Evolutionary conservation across 2,113 vertebrate genomes (phyloP).

Genomic region (Uropsilus gracilis): DNA sequence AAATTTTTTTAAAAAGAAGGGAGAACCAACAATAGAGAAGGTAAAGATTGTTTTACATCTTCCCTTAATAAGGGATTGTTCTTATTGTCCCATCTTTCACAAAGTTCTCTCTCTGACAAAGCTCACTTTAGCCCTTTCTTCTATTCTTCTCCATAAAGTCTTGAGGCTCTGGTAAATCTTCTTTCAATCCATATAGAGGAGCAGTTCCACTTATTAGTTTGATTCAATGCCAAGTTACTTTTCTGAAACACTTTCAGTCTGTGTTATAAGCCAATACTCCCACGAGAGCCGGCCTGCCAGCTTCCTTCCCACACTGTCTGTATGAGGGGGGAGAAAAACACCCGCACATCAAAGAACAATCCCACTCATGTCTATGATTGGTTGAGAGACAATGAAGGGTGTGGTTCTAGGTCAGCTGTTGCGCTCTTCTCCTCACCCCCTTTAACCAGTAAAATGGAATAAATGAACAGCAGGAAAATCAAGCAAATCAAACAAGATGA

Average conservation of each 20-base stretch:
- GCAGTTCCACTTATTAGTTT: conserved; percentile 77
- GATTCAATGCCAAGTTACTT: conserved; percentile 77
- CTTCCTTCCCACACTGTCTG: conserved; percentile 72
- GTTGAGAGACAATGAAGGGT: conserved; percentile 11
- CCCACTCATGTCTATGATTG: conserved; percentile 41
- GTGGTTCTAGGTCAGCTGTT: conserved; percentile 21
- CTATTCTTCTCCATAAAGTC: conserved; percentile 66
- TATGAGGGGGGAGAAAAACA: conserved; percentile 19
- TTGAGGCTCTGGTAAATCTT: conserved; percentile 64
- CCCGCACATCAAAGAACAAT: conserved; percentile 60
- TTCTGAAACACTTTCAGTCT: conserved; percentile 76
- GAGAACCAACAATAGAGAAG: neutral
- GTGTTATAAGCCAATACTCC: conserved; percentile 70
- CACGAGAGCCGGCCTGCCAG: conserved; percentile 69
- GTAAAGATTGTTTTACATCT: neutral
- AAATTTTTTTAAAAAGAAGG: too few relatives aligned
- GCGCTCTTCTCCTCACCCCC: conserved; percentile 20
- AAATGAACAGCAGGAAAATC: conserved; percentile 72
- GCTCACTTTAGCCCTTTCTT: conserved; percentile 28
- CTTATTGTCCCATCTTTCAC: neutral
- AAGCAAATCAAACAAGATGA: conserved; percentile 70
- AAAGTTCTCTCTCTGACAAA: conserved; percentile 21
- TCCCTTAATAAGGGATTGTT: neutral
- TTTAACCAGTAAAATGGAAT: conserved; percentile 69
- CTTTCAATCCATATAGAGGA: conserved; percentile 68